A percentile compares a stretch with the other conserved stretches of the same genome.
Evolutionary conservation across 2,888 invertebrate species (phyloP).

Genomic region (Chrysolina americana): DNA sequence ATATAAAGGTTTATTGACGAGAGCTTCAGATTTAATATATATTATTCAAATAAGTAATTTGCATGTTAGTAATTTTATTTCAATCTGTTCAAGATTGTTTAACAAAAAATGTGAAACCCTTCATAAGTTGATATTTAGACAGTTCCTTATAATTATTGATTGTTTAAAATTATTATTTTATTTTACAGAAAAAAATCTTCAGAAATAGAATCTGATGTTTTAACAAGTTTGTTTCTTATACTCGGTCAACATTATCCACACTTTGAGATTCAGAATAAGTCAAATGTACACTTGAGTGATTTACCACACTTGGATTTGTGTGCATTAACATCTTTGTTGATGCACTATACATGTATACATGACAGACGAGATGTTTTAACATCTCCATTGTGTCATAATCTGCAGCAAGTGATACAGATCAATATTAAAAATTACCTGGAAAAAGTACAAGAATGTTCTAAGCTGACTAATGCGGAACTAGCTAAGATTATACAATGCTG

Average conservation of each 20-base stretch:
- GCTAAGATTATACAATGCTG: constrained; percentile 55
- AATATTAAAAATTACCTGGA: constrained; percentile 64
- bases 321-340: constrained; percentile 61
- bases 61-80: no score
- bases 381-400: constrained; percentile 62
- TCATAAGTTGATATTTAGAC: no score
- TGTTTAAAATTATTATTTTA: not conserved
- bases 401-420: constrained; percentile 60
- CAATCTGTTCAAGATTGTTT: no score
- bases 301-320: constrained; percentile 54
- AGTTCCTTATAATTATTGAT: no score
- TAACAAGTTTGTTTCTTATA: constrained; percentile 56
- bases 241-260: constrained; percentile 59
- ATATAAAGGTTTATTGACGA: no score
- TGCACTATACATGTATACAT: constrained; percentile 66
- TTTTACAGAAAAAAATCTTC: constrained; percentile 55
- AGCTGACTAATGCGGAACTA: constrained; percentile 58
- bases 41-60: no score
- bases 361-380: constrained; percentile 65
- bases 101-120: no score
- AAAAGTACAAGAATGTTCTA: constrained; percentile 50
- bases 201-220: constrained; percentile 50
- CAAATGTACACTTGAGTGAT: constrained; percentile 56
- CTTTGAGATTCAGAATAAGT: constrained; percentile 54
- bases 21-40: no score